phyloP scores from a whole-genome alignment of 2,888 invertebrate species.

The Clanis bilineata region DNA sequence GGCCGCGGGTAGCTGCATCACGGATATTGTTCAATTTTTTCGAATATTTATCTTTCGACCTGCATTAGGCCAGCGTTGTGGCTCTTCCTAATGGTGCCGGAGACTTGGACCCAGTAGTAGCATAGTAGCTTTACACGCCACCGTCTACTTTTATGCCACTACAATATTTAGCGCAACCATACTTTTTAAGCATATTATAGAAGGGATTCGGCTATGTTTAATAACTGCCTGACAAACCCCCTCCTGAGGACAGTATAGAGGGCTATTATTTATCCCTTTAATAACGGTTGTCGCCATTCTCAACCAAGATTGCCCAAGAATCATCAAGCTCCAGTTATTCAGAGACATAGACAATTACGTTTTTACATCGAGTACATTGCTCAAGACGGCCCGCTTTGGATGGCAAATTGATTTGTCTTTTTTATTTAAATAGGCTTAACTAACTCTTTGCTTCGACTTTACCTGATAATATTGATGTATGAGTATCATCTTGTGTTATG shows the following conservation, averaged over 20 bases:
- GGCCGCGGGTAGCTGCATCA: no score
- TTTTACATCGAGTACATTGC: not conserved
- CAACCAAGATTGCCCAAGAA: not conserved
- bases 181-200: no score
- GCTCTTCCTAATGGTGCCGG: no score
- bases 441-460: not conserved
- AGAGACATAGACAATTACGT: conserved; percentile 3
- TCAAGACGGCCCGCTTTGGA: not conserved
- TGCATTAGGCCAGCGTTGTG: no score
- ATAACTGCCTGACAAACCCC: not conserved
- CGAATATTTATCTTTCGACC: no score
- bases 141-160: not conserved
- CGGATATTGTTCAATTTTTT: no score
- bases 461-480: not conserved
- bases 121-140: no score
- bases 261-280: not conserved
- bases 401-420: conserved; percentile 4
- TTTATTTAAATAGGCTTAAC: not conserved
- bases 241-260: no score
- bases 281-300: not conserved
- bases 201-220: no score
- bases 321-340: not conserved
- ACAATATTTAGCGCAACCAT: no score
- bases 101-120: no score
- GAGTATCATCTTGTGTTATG: no score